These are phyloP conservation scores for Recurvirostra avosetta DNA, from an alignment of 2,113 vertebrate genomes.

Conservation along the genomic window DNA sequence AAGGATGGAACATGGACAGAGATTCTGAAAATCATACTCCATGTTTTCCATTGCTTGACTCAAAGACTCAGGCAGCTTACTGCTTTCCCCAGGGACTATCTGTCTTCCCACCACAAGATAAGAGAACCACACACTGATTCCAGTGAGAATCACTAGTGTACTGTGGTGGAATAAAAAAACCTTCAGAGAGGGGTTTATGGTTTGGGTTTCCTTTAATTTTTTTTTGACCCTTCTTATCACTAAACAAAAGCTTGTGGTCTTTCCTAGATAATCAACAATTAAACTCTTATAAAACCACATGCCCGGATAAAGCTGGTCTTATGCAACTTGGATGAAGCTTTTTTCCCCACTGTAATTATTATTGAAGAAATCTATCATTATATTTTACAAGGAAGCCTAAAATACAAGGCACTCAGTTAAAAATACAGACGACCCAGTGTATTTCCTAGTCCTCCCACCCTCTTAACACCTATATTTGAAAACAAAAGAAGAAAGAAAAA, in stretches of 20 bases:
- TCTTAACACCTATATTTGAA: neutral
- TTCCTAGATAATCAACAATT: conserved; percentile 28
- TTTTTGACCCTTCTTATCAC: conserved; percentile 29
- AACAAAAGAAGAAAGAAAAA: neutral
- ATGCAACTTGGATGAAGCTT: conserved; percentile 9
- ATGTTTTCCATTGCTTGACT: neutral
- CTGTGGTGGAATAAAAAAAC: neutral
- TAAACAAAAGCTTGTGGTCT: conserved; percentile 4
- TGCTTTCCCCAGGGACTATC: neutral
- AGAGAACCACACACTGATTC: neutral
- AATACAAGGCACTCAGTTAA: neutral
- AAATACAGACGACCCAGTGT: neutral
- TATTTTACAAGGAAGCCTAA: neutral
- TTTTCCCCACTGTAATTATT: neutral
- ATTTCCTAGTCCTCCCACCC: neutral
- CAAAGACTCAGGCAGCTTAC: neutral
- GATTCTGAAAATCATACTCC: conserved; percentile 12
- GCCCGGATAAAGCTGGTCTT: neutral
- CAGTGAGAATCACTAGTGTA: neutral
- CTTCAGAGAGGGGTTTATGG: neutral
- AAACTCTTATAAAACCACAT: conserved; percentile 19
- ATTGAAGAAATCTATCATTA: neutral
- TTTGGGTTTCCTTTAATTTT: neutral
- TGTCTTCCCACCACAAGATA: neutral
- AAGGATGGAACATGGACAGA: conserved; percentile 51